Evolutionary conservation across 2,113 vertebrate species (phyloP).

Genomic region (Dolichotis patagonum): DNA sequence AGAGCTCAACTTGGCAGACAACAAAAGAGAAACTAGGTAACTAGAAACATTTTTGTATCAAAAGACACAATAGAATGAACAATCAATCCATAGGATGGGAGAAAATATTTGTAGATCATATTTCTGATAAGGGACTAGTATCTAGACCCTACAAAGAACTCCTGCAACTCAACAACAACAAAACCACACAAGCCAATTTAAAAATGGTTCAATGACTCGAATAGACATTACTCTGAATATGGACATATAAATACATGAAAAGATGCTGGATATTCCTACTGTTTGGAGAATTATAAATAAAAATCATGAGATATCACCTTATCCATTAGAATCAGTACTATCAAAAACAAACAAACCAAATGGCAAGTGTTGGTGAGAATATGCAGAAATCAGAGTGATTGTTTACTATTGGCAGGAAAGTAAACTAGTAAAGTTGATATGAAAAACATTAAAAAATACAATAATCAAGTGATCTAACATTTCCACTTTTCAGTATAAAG

Average conservation of each 20-base stretch:
- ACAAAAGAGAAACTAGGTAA: neutral
- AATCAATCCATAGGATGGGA: neutral
- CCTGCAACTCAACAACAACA: neutral
- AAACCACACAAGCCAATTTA: neutral
- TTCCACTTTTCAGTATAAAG: neutral
- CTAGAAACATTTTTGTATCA: neutral
- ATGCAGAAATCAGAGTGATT: neutral
- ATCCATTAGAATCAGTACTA: too few relatives aligned
- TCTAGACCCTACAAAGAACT: neutral
- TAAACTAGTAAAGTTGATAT: neutral
- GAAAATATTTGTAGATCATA: neutral
- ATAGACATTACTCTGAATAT: neutral
- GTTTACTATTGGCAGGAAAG: neutral
- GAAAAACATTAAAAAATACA: neutral
- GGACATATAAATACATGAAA: neutral
- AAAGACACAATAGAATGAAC: neutral
- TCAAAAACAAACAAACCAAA: neutral
- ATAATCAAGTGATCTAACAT: neutral
- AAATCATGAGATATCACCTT: neutral
- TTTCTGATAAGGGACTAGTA: neutral
- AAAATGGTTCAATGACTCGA: neutral
- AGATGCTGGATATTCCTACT: neutral
- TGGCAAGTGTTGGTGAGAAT: neutral
- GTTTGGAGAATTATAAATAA: neutral
- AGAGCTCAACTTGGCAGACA: neutral